Percentiles rank a stretch among this genome's conserved stretches.
phyloP scores from a whole-genome alignment of 2,113 vertebrate genomes.

The Lasiurus cinereus region DNA sequence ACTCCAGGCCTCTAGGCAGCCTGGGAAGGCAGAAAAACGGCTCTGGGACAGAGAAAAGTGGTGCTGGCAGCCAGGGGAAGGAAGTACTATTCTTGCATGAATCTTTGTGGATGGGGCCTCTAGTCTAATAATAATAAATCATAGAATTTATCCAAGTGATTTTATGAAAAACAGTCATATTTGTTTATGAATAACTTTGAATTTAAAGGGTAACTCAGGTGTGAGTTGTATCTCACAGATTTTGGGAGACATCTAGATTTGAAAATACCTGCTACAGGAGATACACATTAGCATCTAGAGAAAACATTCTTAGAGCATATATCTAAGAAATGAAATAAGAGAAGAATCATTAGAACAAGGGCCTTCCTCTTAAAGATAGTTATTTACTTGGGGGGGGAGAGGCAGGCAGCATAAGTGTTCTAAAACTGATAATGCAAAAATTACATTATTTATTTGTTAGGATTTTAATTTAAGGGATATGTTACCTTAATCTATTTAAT shows the following conservation, averaged over 20 bases:
- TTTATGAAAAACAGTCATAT: neutral
- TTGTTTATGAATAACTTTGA: neutral
- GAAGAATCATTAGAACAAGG: neutral
- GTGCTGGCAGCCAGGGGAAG: no score
- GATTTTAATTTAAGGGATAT: neutral
- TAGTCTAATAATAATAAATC: neutral
- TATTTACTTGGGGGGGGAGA: neutral
- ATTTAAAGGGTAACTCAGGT: neutral
- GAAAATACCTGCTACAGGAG: neutral
- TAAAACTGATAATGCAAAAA: neutral
- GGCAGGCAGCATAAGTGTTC: neutral
- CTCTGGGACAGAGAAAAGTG: no score
- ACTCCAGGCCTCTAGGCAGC: no score
- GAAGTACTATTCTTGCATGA: no score
- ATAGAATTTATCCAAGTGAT: neutral
- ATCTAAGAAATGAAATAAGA: neutral
- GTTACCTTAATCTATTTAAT: neutral
- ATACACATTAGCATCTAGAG: neutral
- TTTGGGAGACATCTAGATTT: neutral
- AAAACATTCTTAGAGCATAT: neutral
- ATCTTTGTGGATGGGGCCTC: no score
- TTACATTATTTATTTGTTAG: neutral
- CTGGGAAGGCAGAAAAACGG: no score
- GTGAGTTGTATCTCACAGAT: neutral
- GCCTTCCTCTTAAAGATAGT: neutral